These are phyloP conservation scores for Heliconius hortense DNA, from an alignment of 2,888 invertebrate genomes.

Conservation along the genomic window DNA sequence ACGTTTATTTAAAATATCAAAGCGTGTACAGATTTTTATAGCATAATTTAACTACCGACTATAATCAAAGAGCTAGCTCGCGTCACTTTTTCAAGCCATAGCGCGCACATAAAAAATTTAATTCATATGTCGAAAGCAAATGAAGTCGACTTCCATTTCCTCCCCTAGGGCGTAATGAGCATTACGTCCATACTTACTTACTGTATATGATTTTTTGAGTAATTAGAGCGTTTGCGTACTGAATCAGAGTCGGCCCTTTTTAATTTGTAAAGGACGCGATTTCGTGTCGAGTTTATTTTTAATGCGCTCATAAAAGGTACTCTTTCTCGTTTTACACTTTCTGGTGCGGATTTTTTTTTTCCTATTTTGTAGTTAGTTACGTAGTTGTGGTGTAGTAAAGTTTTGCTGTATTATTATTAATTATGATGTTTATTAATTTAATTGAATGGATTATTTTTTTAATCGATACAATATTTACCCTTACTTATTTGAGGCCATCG, in stretches of 20 bases:
- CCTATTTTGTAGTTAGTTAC: slow-evolving; percentile 31
- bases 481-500: background rate
- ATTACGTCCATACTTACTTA: slow-evolving; percentile 59
- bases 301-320: slow-evolving; percentile 52
- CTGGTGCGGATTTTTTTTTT: slow-evolving; percentile 34
- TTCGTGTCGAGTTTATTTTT: slow-evolving; percentile 46
- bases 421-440: slow-evolving; percentile 10
- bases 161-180: slow-evolving; percentile 60
- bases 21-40: slow-evolving; percentile 12
- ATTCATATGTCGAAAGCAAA: slow-evolving; percentile 36
- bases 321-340: slow-evolving; percentile 48
- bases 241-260: slow-evolving; percentile 62
- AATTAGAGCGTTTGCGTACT: slow-evolving; percentile 67
- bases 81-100: slow-evolving; percentile 22
- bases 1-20: slow-evolving; percentile 15
- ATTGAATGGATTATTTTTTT: background rate
- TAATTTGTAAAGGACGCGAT: slow-evolving; percentile 58
- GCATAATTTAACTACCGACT: slow-evolving; percentile 22
- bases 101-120: slow-evolving; percentile 33
- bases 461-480: background rate
- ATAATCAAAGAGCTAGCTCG: slow-evolving; percentile 24
- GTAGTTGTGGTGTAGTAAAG: slow-evolving; percentile 27
- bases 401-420: background rate
- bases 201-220: slow-evolving; percentile 65
- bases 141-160: slow-evolving; percentile 43